Percentiles rank a stretch among this genome's conserved stretches.
These are phyloP conservation scores for Cyanoliseus patagonus DNA, from an alignment of 2,113 vertebrate genomes.

Conservation along the genomic window DNA sequence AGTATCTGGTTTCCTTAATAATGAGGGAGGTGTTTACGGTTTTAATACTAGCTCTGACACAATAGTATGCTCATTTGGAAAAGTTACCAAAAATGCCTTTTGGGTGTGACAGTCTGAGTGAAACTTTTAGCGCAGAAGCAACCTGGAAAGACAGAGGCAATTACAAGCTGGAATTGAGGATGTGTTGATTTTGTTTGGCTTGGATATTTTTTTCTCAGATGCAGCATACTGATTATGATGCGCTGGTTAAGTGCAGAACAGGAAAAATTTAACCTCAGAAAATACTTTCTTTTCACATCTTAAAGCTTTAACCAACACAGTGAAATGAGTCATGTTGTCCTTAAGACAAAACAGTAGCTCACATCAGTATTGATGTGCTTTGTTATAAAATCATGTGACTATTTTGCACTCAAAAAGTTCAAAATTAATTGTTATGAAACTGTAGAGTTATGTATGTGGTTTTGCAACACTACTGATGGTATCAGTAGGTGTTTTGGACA, in stretches of 20 bases:
- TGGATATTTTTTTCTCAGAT: neutral
- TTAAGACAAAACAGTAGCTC: neutral
- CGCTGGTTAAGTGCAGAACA: neutral
- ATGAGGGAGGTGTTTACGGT: neutral
- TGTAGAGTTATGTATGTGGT: neutral
- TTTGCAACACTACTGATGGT: constrained; percentile 9
- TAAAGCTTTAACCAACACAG: neutral
- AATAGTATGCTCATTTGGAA: neutral
- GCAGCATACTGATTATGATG: neutral
- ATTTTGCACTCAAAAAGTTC: neutral
- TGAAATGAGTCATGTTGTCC: neutral
- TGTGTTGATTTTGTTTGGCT: neutral
- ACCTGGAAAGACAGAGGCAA: neutral
- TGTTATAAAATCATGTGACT: neutral
- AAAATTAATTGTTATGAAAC: constrained; percentile 7
- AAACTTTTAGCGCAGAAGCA: neutral
- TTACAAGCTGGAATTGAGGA: neutral
- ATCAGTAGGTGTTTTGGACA: neutral
- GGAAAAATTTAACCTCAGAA: neutral
- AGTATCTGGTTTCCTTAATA: neutral
- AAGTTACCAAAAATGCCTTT: neutral
- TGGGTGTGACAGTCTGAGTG: neutral
- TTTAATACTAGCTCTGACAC: neutral
- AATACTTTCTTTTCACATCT: neutral
- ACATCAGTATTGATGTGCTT: neutral